phyloP scores from a whole-genome alignment of 2,888 invertebrate genomes.

The Glaucopsyche alexis region DNA sequence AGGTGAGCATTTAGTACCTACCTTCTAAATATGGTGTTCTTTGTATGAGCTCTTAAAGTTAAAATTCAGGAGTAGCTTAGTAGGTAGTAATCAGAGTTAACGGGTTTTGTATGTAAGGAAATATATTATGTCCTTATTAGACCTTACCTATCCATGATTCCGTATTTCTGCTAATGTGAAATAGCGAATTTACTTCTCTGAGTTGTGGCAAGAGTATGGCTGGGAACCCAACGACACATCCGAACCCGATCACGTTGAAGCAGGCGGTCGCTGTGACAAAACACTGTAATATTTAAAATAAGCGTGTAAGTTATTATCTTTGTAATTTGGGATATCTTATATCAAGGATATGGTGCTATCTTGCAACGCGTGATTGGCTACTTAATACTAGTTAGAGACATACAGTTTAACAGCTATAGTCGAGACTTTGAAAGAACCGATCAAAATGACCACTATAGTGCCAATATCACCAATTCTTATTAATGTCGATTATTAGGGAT shows the following conservation, averaged over 20 bases:
- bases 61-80: too few species aligned
- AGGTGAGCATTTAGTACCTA: background rate
- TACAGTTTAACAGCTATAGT: too few species aligned
- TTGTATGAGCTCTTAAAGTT: background rate
- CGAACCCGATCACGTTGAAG: constrained; percentile 57
- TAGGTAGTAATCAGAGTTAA: background rate
- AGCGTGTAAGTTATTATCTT: background rate
- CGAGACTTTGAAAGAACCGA: too few species aligned
- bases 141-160: constrained; percentile 77
- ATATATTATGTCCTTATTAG: too few species aligned
- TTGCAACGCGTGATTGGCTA: too few species aligned
- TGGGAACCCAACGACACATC: constrained; percentile 74
- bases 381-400: too few species aligned
- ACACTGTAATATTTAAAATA: constrained; percentile 48
- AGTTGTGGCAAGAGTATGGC: constrained; percentile 81
- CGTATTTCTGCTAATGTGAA: constrained; percentile 56
- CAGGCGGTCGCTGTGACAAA: constrained; percentile 62
- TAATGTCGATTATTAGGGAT: too few species aligned
- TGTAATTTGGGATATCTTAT: too few species aligned
- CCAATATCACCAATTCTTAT: too few species aligned
- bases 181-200: constrained; percentile 47
- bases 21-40: background rate
- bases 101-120: background rate
- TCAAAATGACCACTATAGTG: too few species aligned
- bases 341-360: too few species aligned